Percentiles rank a stretch among this genome's conserved stretches.
Conservation (phyloP, 2,888 invertebrate species). For the Drosophila dives region DNA sequence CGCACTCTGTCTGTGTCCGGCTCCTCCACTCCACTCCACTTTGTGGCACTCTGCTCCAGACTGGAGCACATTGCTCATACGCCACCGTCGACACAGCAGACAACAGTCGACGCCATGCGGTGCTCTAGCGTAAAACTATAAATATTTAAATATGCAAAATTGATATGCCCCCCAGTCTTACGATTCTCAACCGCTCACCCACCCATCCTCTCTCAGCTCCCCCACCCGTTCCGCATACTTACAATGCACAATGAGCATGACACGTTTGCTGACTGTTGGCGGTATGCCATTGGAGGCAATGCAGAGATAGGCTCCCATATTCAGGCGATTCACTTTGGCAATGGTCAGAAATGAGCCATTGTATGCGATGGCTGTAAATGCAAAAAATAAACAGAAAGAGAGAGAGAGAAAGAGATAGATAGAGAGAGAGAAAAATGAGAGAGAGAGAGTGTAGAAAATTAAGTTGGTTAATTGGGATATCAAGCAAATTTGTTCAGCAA, state of each 20-base stretch:
- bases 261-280: constrained; percentile 91
- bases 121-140: constrained; percentile 70
- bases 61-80: constrained; percentile 56
- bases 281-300: constrained; percentile 94
- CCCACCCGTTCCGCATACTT: constrained; percentile 85
- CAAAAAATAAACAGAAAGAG: background rate
- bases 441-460: background rate
- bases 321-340: constrained; percentile 89
- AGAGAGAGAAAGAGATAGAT: background rate
- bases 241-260: constrained; percentile 94
- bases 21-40: background rate
- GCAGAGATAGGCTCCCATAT: constrained; percentile 93
- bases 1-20: constrained; percentile 38
- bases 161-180: constrained; percentile 56
- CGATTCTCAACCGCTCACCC: background rate
- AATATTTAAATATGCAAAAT: constrained; percentile 78
- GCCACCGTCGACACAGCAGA: constrained; percentile 39
- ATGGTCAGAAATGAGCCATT: constrained; percentile 90
- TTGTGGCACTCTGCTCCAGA: constrained; percentile 6
- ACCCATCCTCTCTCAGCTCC: background rate
- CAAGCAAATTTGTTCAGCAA: constrained; percentile 31
- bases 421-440: background rate
- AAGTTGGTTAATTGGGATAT: constrained; percentile 35
- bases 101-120: constrained; percentile 55
- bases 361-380: constrained; percentile 86